Conservation (phyloP, 2,888 invertebrate genomes). For the Erebia palarica region DNA sequence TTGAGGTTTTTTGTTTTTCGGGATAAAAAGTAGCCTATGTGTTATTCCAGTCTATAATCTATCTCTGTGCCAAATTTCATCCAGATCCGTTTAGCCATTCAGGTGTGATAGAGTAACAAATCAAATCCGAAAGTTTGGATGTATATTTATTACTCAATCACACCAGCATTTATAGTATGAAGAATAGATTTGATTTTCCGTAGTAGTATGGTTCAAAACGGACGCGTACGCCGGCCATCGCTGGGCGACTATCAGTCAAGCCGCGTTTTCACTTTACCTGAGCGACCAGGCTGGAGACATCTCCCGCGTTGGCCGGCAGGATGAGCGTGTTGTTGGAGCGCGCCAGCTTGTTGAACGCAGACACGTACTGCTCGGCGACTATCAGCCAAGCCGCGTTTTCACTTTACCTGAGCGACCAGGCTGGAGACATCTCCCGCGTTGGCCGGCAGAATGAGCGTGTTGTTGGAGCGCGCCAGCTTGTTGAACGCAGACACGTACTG, state of each 20-base stretch:
- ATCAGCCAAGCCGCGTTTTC: constrained; percentile 95
- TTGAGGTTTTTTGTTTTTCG: too few relatives aligned
- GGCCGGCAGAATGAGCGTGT: constrained; percentile 96
- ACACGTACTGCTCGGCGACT: constrained; percentile 97
- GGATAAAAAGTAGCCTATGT: too few relatives aligned
- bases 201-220: constrained; percentile 94
- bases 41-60: too few relatives aligned
- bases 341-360: constrained; percentile 96
- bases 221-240: constrained; percentile 88
- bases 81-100: too few relatives aligned
- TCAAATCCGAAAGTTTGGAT: too few relatives aligned
- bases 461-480: constrained; percentile 95
- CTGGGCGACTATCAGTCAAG: constrained; percentile 93
- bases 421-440: constrained; percentile 92
- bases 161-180: too few relatives aligned
- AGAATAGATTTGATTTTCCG: too few relatives aligned
- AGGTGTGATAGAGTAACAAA: too few relatives aligned
- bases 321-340: constrained; percentile 97
- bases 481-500: constrained; percentile 97
- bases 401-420: constrained; percentile 91
- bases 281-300: constrained; percentile 89
- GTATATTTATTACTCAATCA: too few relatives aligned
- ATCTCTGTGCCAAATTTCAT: too few relatives aligned
- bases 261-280: constrained; percentile 82
- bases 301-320: constrained; percentile 94